Base-by-base conservation (phyloP, 2,888 invertebrate genomes). In the Tetrapedia diversipes region DNA sequence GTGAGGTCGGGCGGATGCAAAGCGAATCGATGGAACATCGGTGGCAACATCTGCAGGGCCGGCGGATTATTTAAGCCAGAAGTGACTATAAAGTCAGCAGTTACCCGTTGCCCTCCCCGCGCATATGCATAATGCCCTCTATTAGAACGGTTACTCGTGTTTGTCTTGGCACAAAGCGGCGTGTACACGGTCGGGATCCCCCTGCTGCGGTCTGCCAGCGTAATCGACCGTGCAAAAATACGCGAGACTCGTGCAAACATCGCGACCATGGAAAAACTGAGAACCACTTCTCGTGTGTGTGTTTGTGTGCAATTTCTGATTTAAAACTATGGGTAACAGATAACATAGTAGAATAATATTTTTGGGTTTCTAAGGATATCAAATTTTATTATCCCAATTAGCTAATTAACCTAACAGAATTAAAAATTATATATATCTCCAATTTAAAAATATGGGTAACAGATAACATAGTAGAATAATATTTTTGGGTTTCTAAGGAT, bases 31-130 rank as follows among this genome's bases (percentile, higher is more conserved):
- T 24, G 60, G 27, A 11, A 24, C 16, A 53, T 65, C 45, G 41
- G 66, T 24, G 70, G 66, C 32, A 77, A 77, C 80, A 80, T 77
- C 73, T 74, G 71, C 80, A 61, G 51, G 63, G 63, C 16, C 43
- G 29, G 70, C 56, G 51, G 64, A 74, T 83, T 83, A 74, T 83
- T 83, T 77, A 77, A 74, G 39, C 49, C 32, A 43, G 47, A 64
- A 63, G 67, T 53, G 68, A 77, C 60, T 74, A 67, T 70, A 77
- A 81, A 74, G 80, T 83, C 80, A 71, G 77, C 77, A 73, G 57
- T 77, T 80, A 70, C 64, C 65, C 59, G 32, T 22, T 22, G 61
- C 19, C 47, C 60, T 0, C 39, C 39, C 2, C 7, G 1, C 27
- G 8, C 71, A 66, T 72, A 75, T 83, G 66, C 74, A 82, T 77